Percentiles rank a stretch among this genome's conserved stretches.
These are phyloP conservation scores for Diaprepes abbreviatus DNA, from an alignment of 2,888 invertebrate species.

Conservation along the genomic window DNA sequence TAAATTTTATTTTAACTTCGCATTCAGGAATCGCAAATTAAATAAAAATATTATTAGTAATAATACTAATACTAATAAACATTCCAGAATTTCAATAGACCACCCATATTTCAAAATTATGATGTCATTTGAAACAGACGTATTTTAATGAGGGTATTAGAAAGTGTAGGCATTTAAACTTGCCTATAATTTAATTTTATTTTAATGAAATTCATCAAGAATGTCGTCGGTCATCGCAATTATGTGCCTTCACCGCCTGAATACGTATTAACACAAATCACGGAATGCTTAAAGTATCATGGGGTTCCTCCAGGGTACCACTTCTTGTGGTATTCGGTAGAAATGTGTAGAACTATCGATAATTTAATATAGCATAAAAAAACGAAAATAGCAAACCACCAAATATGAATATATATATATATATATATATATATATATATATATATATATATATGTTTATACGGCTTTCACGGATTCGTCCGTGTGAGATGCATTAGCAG, in stretches of 20 bases:
- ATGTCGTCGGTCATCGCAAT: conserved; percentile 45
- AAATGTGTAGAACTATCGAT: conserved; percentile 13
- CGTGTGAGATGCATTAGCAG: too few species aligned
- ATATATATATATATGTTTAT: too few species aligned
- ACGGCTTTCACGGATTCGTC: too few species aligned
- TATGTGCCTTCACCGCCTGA: conserved; percentile 43
- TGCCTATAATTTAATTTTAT: conserved; percentile 39
- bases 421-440: too few species aligned
- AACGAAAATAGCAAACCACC: too few species aligned
- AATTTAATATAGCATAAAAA: neutral
- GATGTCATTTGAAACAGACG: conserved; percentile 22
- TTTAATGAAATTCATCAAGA: conserved; percentile 46
- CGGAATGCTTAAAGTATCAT: conserved; percentile 44
- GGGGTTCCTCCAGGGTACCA: conserved; percentile 36
- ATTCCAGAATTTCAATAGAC: conserved; percentile 28
- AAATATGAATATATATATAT: too few species aligned
- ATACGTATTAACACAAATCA: conserved; percentile 47
- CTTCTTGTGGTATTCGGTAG: conserved; percentile 29
- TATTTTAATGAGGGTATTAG: conserved; percentile 36
- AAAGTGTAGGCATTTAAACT: conserved; percentile 28
- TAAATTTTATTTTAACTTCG: too few species aligned
- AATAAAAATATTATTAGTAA: too few species aligned
- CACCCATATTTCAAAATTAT: conserved; percentile 33
- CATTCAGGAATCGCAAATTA: too few species aligned
- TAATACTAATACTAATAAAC: neutral